Percentiles rank a stretch among this genome's conserved stretches.
Evolutionary conservation across 2,113 vertebrate genomes (phyloP).

Genomic region (Eupsittula cactorum): DNA sequence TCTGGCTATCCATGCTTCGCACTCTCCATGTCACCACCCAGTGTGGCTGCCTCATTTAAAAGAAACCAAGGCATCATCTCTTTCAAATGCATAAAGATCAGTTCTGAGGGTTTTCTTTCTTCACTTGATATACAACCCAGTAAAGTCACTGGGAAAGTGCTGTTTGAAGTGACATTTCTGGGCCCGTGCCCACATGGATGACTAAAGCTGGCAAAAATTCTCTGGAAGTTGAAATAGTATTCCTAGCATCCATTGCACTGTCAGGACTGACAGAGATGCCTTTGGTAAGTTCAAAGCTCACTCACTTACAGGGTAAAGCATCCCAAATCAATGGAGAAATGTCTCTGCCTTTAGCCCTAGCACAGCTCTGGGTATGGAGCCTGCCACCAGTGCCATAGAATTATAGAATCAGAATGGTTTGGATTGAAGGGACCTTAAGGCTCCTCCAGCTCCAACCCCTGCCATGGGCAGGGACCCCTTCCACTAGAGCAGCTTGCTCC

Average conservation of each 20-base stretch:
- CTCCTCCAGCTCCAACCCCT: background rate
- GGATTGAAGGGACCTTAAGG: background rate
- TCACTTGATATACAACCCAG: background rate
- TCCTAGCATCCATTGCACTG: background rate
- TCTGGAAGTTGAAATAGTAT: background rate
- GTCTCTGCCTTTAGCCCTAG: background rate
- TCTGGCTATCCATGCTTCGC: background rate
- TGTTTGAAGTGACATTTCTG: background rate
- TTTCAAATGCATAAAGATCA: background rate
- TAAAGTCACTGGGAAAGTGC: background rate
- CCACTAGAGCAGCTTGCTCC: background rate
- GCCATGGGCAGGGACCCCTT: accelerated
- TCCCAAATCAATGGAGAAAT: accelerated
- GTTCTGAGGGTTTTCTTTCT: background rate
- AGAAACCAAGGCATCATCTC: background rate
- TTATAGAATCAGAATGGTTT: background rate
- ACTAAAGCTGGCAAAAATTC: background rate
- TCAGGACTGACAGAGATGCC: background rate
- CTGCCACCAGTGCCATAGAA: background rate
- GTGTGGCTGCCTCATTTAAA: background rate
- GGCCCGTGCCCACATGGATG: background rate
- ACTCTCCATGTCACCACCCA: background rate
- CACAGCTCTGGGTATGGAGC: background rate
- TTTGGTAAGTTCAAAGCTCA: background rate
- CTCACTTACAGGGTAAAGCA: background rate